Percentiles rank a stretch among this genome's conserved stretches.
These are phyloP conservation scores for Ophion costatus DNA, from an alignment of 2,888 invertebrate genomes.

Conservation along the genomic window DNA sequence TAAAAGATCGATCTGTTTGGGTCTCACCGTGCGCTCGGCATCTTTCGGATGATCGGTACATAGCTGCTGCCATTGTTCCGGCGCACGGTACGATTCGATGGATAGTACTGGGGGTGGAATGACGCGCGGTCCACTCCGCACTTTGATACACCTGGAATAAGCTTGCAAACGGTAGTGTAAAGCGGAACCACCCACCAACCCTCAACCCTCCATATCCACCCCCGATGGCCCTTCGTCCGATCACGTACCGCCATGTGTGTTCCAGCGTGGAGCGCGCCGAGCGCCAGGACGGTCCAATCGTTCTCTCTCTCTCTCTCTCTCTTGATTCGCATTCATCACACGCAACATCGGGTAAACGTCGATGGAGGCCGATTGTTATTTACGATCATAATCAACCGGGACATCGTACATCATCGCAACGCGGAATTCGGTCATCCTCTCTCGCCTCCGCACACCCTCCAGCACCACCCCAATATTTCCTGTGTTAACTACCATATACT, in stretches of 20 bases:
- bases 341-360: slow-evolving; percentile 77
- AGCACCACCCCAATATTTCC: slow-evolving; percentile 59
- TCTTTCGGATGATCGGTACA: too few relatives aligned
- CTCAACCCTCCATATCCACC: background rate
- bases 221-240: background rate
- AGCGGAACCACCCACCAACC: background rate
- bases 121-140: too few relatives aligned
- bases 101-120: too few relatives aligned
- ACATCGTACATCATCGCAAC: slow-evolving; percentile 61
- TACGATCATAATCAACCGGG: slow-evolving; percentile 77
- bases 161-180: background rate
- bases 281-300: slow-evolving; percentile 16
- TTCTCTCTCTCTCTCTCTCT: slow-evolving; percentile 58
- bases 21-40: too few relatives aligned
- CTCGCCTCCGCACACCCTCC: slow-evolving; percentile 17
- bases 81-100: too few relatives aligned
- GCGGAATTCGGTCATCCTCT: slow-evolving; percentile 11
- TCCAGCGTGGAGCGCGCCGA: slow-evolving; percentile 26
- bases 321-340: slow-evolving; percentile 71
- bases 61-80: too few relatives aligned
- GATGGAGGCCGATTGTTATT: slow-evolving; percentile 76
- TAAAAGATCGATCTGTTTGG: too few relatives aligned
- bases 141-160: background rate
- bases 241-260: background rate
- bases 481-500: slow-evolving; percentile 61